A percentile compares a stretch with the other conserved stretches of the same genome.
These are phyloP conservation scores for Staurois parvus DNA, from an alignment of 2,797 vertebrate species.

Conservation along the genomic window DNA sequence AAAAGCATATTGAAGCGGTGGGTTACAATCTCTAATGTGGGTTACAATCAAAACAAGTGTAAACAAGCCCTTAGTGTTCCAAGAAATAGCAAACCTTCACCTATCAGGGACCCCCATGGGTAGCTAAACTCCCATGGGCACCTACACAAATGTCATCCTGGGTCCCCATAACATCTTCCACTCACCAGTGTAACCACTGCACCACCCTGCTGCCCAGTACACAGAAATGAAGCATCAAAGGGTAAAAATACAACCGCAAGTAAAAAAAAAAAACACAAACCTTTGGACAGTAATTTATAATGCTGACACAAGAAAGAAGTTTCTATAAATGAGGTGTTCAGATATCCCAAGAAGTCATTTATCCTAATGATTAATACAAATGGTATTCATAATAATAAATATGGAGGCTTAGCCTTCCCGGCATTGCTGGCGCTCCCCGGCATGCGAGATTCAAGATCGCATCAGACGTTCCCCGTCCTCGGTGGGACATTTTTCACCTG, in stretches of 20 bases:
- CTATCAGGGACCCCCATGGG: too few species aligned
- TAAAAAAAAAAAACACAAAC: conserved; percentile 67
- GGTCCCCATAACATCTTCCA: not conserved
- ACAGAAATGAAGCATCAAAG: conserved; percentile 88
- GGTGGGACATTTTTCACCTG: conserved; percentile 47
- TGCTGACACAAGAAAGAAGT: conserved; percentile 97
- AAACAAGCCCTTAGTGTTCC: too few species aligned
- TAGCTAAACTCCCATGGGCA: too few species aligned
- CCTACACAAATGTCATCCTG: too few species aligned
- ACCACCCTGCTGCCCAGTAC: not conserved
- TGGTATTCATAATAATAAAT: conserved; percentile 99
- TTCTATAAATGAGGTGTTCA: conserved; percentile 99
- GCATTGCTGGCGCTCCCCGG: conserved; percentile 67
- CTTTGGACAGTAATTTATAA: conserved; percentile 97
- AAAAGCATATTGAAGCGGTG: too few species aligned
- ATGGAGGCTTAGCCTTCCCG: conserved; percentile 80
- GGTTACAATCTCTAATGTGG: too few species aligned
- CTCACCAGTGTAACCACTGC: not conserved
- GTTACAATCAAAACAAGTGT: too few species aligned
- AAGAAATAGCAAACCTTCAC: too few species aligned
- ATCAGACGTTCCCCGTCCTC: conserved; percentile 33
- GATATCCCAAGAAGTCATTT: conserved; percentile 99
- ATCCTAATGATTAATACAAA: conserved; percentile 99
- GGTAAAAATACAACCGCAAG: conserved; percentile 77
- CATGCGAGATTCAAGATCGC: conserved; percentile 65